These are phyloP conservation scores for Eupithecia inturbata DNA, from an alignment of 2,888 invertebrate genomes.

Conservation along the genomic window DNA sequence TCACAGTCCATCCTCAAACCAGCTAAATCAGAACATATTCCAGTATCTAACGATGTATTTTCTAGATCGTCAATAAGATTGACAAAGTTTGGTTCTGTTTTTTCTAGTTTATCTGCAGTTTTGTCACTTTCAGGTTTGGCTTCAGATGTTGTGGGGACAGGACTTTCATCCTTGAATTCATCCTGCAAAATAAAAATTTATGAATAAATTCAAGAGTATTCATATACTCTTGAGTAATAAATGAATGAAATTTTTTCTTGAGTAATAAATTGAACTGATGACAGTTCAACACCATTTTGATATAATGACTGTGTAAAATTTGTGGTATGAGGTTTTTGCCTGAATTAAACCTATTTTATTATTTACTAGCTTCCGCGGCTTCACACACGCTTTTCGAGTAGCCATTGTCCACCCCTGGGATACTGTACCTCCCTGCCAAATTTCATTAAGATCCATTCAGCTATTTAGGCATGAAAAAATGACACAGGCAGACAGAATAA, in stretches of 20 bases:
- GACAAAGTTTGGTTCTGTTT: constrained; percentile 50
- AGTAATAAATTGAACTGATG: too few relatives aligned
- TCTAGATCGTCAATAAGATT: constrained; percentile 65
- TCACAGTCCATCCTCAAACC: constrained; percentile 70
- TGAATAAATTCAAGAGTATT: background rate
- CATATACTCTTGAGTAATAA: too few relatives aligned
- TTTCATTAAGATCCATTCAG: too few relatives aligned
- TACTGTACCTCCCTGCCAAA: too few relatives aligned
- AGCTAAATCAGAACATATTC: constrained; percentile 69
- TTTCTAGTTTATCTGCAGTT: constrained; percentile 9
- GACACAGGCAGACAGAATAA: too few relatives aligned
- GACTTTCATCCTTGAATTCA: constrained; percentile 83
- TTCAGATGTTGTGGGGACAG: constrained; percentile 52
- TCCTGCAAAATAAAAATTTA: constrained; percentile 74
- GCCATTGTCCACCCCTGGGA: too few relatives aligned
- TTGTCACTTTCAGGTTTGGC: constrained; percentile 33
- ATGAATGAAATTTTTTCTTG: too few relatives aligned
- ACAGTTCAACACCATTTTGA: background rate
- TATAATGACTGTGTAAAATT: background rate
- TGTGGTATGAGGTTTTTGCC: too few relatives aligned
- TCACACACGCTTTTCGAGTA: too few relatives aligned
- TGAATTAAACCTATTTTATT: too few relatives aligned
- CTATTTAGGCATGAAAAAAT: too few relatives aligned
- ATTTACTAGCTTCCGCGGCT: too few relatives aligned
- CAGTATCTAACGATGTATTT: constrained; percentile 46